These are phyloP conservation scores for Catharus minimus DNA, from an alignment of 2,113 vertebrate genomes.

Conservation along the genomic window DNA sequence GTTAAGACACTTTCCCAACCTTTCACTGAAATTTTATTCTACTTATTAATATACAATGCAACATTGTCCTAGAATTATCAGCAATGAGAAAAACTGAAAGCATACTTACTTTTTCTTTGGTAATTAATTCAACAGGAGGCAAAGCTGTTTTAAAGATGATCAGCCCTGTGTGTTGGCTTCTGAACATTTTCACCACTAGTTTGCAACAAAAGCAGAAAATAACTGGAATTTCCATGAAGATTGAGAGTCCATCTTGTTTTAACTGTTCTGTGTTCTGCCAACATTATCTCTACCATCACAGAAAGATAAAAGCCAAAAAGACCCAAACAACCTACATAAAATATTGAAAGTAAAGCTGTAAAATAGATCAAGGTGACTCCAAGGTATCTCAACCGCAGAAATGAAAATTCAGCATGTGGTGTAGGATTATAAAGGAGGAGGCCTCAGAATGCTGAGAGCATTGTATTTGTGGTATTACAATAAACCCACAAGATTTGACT, in stretches of 20 bases:
- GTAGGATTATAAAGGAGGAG: not conserved
- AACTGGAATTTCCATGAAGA: not conserved
- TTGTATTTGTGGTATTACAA: not conserved
- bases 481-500: not conserved
- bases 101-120: conserved; percentile 15
- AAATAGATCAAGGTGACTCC: not conserved
- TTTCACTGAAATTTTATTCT: not conserved
- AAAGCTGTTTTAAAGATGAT: not conserved
- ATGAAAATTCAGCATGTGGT: not conserved
- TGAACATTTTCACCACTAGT: not conserved
- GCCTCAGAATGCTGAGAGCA: not conserved
- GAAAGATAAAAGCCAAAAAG: not conserved
- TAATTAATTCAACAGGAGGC: not conserved
- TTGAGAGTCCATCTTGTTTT: not conserved
- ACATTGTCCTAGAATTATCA: not conserved
- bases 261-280: not conserved
- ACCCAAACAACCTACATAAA: not conserved
- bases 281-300: not conserved
- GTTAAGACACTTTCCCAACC: not conserved
- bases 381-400: not conserved
- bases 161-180: not conserved
- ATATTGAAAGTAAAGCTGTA: not conserved
- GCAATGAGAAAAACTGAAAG: not conserved
- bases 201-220: not conserved
- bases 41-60: not conserved